Conservation (phyloP, 2,888 invertebrate species). For the Horisme vitalbata region DNA sequence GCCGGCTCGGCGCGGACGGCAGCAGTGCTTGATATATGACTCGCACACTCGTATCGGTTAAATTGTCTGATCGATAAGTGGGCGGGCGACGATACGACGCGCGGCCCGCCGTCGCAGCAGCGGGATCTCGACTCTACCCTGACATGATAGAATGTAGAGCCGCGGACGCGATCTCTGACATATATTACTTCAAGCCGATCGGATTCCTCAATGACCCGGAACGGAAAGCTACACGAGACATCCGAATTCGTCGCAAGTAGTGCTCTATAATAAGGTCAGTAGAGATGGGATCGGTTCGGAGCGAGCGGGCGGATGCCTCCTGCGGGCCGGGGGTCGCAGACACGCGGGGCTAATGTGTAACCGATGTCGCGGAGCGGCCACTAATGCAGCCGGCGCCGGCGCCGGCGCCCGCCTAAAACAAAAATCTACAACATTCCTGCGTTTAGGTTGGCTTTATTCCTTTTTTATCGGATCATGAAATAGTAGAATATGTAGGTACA, state of each 20-base stretch:
- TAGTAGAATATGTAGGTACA: conserved; percentile 73
- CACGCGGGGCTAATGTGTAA: conserved; percentile 69
- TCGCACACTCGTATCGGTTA: conserved; percentile 69
- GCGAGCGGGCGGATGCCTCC: not conserved
- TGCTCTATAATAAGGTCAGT: not conserved
- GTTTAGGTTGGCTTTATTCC: conserved; percentile 71
- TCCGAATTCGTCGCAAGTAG: conserved; percentile 10
- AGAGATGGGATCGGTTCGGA: conserved; percentile 9
- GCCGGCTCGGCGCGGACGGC: conserved; percentile 43
- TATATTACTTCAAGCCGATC: conserved; percentile 8
- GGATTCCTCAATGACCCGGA: not conserved
- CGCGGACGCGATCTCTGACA: not conserved
- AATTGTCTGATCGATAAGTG: conserved; percentile 74
- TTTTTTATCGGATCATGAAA: conserved; percentile 76
- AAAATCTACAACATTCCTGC: conserved; percentile 74
- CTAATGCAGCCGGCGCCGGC: conserved; percentile 78
- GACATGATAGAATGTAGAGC: not conserved
- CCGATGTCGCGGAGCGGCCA: conserved; percentile 61
- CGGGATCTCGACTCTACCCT: not conserved
- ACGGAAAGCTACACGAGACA: conserved; percentile 1
- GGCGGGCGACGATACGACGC: conserved; percentile 52
- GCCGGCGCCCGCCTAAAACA: conserved; percentile 79
- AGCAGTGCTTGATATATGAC: conserved; percentile 62
- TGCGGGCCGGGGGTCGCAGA: not conserved
- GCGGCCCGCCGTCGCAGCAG: conserved; percentile 20